Conservation (phyloP, 2,113 vertebrate genomes). For the Lampris incognitus region DNA sequence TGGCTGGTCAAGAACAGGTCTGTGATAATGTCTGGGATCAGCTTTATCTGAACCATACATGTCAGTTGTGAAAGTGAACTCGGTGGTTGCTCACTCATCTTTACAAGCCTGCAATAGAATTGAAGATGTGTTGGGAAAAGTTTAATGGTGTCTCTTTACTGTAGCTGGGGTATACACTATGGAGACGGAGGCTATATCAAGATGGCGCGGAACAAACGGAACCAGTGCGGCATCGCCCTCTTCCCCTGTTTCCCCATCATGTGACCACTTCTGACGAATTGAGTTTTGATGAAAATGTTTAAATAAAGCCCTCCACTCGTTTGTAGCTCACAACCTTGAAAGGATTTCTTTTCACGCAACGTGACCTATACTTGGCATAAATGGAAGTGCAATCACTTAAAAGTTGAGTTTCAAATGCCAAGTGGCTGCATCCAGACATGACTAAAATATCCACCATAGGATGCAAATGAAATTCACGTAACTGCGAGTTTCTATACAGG, state of each 20-base stretch:
- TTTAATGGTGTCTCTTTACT: background rate
- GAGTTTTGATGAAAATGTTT: background rate
- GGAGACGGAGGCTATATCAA: slow-evolving; percentile 77
- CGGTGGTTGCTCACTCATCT: background rate
- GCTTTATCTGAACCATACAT: no score
- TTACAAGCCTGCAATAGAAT: background rate
- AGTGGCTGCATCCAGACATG: no score
- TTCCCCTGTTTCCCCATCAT: slow-evolving; percentile 70
- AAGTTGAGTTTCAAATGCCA: no score
- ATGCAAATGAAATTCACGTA: no score
- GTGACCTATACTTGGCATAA: no score
- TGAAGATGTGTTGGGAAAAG: background rate
- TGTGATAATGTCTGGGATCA: background rate
- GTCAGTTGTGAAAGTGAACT: no score
- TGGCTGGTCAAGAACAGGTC: slow-evolving; percentile 94
- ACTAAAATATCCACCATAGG: no score
- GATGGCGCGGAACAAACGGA: slow-evolving; percentile 75
- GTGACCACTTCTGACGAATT: slow-evolving; percentile 38
- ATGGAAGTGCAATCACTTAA: no score
- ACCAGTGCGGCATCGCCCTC: slow-evolving; percentile 77
- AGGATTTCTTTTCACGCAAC: no score
- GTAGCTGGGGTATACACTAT: slow-evolving; percentile 70
- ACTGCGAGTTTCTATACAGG: no score
- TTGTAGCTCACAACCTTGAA: no score
- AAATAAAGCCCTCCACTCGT: no score